Conservation (phyloP, 2,797 vertebrate species). For the Paguma larvata region DNA sequence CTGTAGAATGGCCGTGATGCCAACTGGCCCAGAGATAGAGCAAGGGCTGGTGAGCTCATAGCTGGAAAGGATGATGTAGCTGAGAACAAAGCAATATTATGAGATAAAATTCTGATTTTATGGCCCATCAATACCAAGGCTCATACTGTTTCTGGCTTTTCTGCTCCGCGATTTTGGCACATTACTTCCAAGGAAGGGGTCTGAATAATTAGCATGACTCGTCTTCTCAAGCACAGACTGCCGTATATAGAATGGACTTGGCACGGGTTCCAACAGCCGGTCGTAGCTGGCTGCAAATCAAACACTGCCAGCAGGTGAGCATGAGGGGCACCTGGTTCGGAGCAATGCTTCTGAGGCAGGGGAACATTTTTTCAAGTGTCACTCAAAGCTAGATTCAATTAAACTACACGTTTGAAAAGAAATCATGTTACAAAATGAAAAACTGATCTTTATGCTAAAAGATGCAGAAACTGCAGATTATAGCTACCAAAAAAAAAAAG, state of each 20-base stretch:
- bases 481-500: not conserved
- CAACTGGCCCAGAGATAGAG: not conserved
- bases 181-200: not conserved
- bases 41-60: slow-evolving; percentile 48
- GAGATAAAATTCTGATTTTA: slow-evolving; percentile 54
- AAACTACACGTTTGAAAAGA: slow-evolving; percentile 56
- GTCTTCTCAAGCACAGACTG: slow-evolving; percentile 42
- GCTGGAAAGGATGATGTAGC: slow-evolving; percentile 49
- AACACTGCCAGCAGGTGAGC: slow-evolving; percentile 48
- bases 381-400: slow-evolving; percentile 10
- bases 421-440: slow-evolving; percentile 49
- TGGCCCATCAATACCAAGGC: not conserved
- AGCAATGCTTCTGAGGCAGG: not conserved
- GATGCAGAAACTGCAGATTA: slow-evolving; percentile 39
- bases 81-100: slow-evolving; percentile 31
- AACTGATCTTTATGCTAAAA: slow-evolving; percentile 1
- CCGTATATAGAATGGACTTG: slow-evolving; percentile 17
- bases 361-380: not conserved
- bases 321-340: not conserved
- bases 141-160: slow-evolving; percentile 59
- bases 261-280: not conserved
- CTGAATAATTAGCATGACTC: slow-evolving; percentile 36
- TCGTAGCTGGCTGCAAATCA: slow-evolving; percentile 40
- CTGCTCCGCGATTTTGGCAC: slow-evolving; percentile 65
- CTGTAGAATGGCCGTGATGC: not conserved